phyloP scores from a whole-genome alignment of 2,113 vertebrate species.

The Podocnemis expansa region DNA sequence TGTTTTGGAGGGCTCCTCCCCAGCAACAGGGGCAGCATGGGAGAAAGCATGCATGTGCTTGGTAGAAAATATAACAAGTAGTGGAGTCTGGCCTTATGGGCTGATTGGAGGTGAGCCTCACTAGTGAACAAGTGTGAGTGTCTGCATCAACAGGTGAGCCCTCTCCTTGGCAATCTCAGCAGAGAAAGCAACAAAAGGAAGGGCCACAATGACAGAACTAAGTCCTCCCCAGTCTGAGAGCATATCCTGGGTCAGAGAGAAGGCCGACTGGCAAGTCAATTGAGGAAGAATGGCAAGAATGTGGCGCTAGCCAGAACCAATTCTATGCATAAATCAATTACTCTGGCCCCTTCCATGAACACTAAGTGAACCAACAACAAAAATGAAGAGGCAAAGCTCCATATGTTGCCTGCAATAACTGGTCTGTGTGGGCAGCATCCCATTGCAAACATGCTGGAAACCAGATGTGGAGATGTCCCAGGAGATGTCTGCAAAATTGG shows the following conservation, averaged over 20 bases:
- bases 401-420: neutral
- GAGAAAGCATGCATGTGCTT: neutral
- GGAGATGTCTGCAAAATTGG: fast-evolving
- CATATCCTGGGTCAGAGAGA: neutral
- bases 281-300: neutral
- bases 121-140: neutral
- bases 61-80: neutral
- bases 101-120: neutral
- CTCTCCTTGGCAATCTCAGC: fast-evolving
- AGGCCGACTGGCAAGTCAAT: neutral
- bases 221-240: neutral
- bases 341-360: constrained; percentile 12
- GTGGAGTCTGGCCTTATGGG: neutral
- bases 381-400: neutral
- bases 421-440: neutral
- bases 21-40: neutral
- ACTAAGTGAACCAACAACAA: neutral
- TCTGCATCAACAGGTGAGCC: fast-evolving
- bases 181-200: fast-evolving
- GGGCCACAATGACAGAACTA: fast-evolving
- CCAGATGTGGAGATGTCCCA: neutral
- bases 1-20: neutral
- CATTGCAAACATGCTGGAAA: neutral
- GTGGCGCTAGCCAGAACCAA: neutral
- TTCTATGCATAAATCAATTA: constrained; percentile 44